A percentile compares a stretch with the other conserved stretches of the same genome.
Conservation (phyloP, 2,113 vertebrate genomes). For the Theristicus caerulescens region DNA sequence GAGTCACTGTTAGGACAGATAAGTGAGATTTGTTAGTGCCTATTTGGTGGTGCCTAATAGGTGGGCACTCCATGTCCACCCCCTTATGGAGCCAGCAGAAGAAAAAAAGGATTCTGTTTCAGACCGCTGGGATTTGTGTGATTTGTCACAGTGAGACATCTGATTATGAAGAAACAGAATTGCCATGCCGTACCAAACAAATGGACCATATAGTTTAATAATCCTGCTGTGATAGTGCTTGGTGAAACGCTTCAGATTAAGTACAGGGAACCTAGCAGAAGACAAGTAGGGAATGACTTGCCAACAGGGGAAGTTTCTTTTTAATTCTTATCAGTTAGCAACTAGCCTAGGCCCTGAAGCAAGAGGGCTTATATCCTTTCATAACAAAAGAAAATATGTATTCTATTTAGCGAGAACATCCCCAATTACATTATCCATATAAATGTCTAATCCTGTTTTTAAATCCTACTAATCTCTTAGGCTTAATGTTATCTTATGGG, state of each 20-base stretch:
- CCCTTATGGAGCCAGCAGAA: background rate
- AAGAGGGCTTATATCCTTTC: slow-evolving; percentile 8
- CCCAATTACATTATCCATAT: slow-evolving; percentile 56
- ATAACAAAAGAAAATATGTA: slow-evolving; percentile 48
- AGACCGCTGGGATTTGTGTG: background rate
- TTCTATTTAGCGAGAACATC: slow-evolving; percentile 46
- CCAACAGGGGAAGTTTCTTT: background rate
- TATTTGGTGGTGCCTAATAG: background rate
- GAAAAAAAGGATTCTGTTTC: background rate
- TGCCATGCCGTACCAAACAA: background rate
- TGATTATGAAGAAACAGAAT: background rate
- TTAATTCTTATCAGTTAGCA: slow-evolving; percentile 30
- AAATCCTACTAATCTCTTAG: slow-evolving; percentile 65
- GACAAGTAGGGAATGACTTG: background rate
- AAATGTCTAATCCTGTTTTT: slow-evolving; percentile 59
- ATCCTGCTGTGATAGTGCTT: background rate
- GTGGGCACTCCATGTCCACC: background rate
- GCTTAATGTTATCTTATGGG: slow-evolving; percentile 41
- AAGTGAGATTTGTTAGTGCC: background rate
- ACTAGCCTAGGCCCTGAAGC: slow-evolving; percentile 7
- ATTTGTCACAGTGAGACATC: background rate
- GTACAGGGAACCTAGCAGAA: background rate
- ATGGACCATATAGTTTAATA: slow-evolving; percentile 1
- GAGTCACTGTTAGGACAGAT: background rate
- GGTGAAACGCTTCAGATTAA: background rate